Evolutionary conservation across 2,113 vertebrate species (phyloP).

Genomic region (Aphyosemion australe): DNA sequence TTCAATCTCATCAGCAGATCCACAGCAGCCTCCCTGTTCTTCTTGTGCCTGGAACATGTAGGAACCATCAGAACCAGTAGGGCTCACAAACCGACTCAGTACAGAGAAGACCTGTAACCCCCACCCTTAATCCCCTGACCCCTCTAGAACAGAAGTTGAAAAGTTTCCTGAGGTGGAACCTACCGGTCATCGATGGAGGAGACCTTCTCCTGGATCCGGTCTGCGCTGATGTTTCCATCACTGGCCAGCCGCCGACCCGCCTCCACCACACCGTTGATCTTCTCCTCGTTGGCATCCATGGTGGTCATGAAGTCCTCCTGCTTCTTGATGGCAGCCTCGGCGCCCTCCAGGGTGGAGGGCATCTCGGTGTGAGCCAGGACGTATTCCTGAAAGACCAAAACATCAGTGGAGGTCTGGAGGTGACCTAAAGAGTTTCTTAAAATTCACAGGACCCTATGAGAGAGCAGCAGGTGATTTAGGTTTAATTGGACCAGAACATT

Average conservation of each 20-base stretch:
- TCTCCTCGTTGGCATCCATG: conserved; percentile 98
- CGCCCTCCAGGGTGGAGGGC: conserved; percentile 92
- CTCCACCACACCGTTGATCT: conserved; percentile 93
- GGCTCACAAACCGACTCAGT: background rate
- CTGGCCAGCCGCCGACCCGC: conserved; percentile 89
- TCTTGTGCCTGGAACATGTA: conserved; percentile 85
- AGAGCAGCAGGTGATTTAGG: too few relatives aligned
- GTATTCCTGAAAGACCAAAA: conserved; percentile 82
- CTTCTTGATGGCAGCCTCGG: conserved; percentile 94
- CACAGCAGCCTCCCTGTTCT: conserved; percentile 92
- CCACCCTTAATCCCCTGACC: background rate
- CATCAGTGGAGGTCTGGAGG: too few relatives aligned
- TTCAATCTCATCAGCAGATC: conserved; percentile 94
- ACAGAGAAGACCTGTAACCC: too few relatives aligned
- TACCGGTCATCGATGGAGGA: conserved; percentile 94
- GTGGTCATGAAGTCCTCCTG: conserved; percentile 99
- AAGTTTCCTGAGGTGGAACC: background rate
- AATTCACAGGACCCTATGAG: too few relatives aligned
- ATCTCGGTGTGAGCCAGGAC: conserved; percentile 95
- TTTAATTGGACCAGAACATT: too few relatives aligned
- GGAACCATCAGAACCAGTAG: background rate
- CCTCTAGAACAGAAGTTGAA: background rate
- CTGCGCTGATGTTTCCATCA: conserved; percentile 91
- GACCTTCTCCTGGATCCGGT: conserved; percentile 93
- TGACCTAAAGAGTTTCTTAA: too few relatives aligned